Percentiles rank a stretch among this genome's conserved stretches.
Evolutionary conservation across 2,888 invertebrate species (phyloP).

Genomic region (Sussaba pulchella): DNA sequence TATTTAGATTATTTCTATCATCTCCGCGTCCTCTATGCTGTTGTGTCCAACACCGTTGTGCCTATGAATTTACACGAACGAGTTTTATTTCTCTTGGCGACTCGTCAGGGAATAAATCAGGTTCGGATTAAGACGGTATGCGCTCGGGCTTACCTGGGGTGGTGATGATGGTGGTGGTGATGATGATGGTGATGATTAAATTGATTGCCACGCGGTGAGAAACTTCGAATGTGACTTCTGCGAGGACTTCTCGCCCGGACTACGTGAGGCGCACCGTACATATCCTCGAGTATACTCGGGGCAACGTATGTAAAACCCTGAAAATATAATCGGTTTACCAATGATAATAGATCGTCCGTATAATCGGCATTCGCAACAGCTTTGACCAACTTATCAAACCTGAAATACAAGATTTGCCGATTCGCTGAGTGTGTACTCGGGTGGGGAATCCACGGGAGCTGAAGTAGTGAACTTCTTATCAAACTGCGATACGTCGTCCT

Average conservation of each 20-base stretch:
- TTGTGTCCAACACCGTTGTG: constrained; percentile 79
- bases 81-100: background rate
- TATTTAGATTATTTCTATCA: constrained; percentile 69
- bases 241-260: constrained; percentile 94
- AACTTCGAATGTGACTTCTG: constrained; percentile 84
- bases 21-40: constrained; percentile 78
- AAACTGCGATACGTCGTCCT: constrained; percentile 99
- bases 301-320: constrained; percentile 99
- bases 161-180: constrained; percentile 67
- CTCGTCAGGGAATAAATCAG: background rate
- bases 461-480: constrained; percentile 99
- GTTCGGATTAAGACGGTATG: background rate
- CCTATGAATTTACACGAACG: constrained; percentile 69
- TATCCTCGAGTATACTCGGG: constrained; percentile 96
- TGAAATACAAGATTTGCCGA: constrained; percentile 98
- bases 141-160: constrained; percentile 73
- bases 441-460: constrained; percentile 98
- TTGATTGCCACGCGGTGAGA: constrained; percentile 76
- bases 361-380: too few relatives aligned
- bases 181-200: constrained; percentile 70
- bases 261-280: constrained; percentile 91
- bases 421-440: constrained; percentile 96
- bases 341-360: too few relatives aligned
- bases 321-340: too few relatives aligned
- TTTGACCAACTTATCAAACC: too few relatives aligned